Conservation (phyloP, 92 coral and sea anemone genomes). For the Actinernus sp. region DNA sequence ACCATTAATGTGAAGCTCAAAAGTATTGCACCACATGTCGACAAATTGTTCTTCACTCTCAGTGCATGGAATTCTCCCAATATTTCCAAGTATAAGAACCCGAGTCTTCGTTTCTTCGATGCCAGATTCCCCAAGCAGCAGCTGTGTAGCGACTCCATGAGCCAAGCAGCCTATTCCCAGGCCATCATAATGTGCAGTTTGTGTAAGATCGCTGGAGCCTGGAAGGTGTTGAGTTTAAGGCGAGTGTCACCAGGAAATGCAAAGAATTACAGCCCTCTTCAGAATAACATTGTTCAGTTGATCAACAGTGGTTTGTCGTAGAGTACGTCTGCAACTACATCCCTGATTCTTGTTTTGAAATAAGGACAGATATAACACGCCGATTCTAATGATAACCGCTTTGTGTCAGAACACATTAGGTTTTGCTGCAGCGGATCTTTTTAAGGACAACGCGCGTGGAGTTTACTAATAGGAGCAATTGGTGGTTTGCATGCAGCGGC, state of each 20-base stretch:
- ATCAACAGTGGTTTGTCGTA: constrained; percentile 59
- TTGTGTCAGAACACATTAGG: too few relatives aligned
- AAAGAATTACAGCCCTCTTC: constrained; percentile 64
- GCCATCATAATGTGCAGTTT: constrained; percentile 96
- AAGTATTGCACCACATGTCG: constrained; percentile 57
- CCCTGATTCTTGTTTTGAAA: too few relatives aligned
- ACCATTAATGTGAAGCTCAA: constrained; percentile 80
- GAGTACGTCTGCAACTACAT: too few relatives aligned
- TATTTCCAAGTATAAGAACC: constrained; percentile 85
- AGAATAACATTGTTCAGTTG: constrained; percentile 51
- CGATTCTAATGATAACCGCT: too few relatives aligned
- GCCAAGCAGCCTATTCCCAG: constrained; percentile 90
- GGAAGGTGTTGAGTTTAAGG: constrained; percentile 95
- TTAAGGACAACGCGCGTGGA: too few relatives aligned
- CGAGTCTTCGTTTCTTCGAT: constrained; percentile 84
- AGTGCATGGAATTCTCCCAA: constrained; percentile 95
- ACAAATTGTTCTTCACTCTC: constrained; percentile 89
- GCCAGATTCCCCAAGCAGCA: constrained; percentile 82
- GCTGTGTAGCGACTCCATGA: constrained; percentile 90
- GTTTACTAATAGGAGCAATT: too few relatives aligned
- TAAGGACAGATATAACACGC: too few relatives aligned
- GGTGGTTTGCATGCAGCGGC: too few relatives aligned
- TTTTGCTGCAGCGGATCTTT: too few relatives aligned
- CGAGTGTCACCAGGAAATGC: constrained; percentile 84
- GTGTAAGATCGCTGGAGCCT: constrained; percentile 71